phyloP scores from a whole-genome alignment of 2,113 vertebrate species.

The Dicrurus megarhynchus region DNA sequence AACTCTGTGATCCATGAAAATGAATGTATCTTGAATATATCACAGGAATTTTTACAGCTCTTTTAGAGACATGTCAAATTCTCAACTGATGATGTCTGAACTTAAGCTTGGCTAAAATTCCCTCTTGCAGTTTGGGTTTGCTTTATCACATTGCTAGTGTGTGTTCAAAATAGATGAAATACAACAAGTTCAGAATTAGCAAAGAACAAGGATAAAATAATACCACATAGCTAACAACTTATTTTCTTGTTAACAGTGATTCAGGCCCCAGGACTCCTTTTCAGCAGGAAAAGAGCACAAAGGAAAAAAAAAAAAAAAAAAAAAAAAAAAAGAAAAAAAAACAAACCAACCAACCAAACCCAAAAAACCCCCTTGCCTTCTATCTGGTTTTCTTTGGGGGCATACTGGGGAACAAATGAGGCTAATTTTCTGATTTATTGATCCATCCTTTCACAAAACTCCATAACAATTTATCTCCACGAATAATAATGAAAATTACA shows the following conservation, averaged over 20 bases:
- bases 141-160: neutral
- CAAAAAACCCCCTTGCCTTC: neutral
- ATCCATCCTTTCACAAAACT: neutral
- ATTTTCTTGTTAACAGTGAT: neutral
- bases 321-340: too few relatives aligned
- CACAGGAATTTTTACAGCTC: neutral
- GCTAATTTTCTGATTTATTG: neutral
- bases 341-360: too few relatives aligned
- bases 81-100: neutral
- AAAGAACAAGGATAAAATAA: neutral
- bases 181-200: neutral
- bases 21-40: neutral
- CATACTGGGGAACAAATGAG: neutral
- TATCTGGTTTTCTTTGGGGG: neutral
- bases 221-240: neutral
- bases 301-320: neutral
- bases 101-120: neutral
- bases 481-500: slow-evolving; percentile 29
- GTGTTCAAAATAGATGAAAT: neutral
- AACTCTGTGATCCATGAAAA: neutral
- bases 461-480: neutral
- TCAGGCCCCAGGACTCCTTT: neutral
- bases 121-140: neutral
- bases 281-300: neutral
- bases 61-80: neutral